Base-by-base conservation (phyloP, 2,888 invertebrate genomes). In the Herminia tarsipennalis region DNA sequence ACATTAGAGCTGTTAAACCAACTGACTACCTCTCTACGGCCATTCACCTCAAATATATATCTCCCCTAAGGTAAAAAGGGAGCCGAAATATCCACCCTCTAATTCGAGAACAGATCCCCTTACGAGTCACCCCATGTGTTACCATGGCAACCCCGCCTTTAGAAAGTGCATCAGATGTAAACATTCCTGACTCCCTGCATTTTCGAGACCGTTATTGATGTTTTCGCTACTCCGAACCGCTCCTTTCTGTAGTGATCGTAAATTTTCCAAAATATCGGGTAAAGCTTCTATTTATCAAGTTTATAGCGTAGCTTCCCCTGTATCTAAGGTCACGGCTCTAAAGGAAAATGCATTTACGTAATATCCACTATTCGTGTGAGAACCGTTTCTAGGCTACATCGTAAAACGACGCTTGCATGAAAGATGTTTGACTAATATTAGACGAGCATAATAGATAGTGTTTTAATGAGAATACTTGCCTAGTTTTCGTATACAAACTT, bases 21-120 rank as follows among this genome's bases (percentile, higher is more conserved):
- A 61, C 60, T 60, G 32, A 56, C 46, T 63, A 67, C 78, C 71
- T n/a, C n/a, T n/a, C n/a, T n/a, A 74, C 72, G 89, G 86, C 81
- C 86, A 68, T 91, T 90, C 87, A 90, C 89, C 90, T 88, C 81
- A 76, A 81, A 78, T 83, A 86, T 77, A 77, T 83, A 84, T 77
- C 81, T 85, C 84, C 88, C 87, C 83, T 81, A 76, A 83, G 80
- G 82, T 81, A 77, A 83, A 80, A 78, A 76, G 85, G 84, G 84
- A 77, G 83, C 76, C 79, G 72, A 84, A 88, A 88, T 87, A 88
- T 78, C 81, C 85, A 81, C 88, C 87, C 87, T 86, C 86, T 84
- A 86, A 83, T 84, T 83, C 77, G 75, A 73, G 56, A 57, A 72
- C 76, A 64, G 60, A 73, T 79, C 73, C 76, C 86, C 82, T 68